A percentile compares a stretch with the other conserved stretches of the same genome.
These are phyloP conservation scores for Python bivittatus DNA, from an alignment of 2,113 vertebrate genomes.

Conservation along the genomic window DNA sequence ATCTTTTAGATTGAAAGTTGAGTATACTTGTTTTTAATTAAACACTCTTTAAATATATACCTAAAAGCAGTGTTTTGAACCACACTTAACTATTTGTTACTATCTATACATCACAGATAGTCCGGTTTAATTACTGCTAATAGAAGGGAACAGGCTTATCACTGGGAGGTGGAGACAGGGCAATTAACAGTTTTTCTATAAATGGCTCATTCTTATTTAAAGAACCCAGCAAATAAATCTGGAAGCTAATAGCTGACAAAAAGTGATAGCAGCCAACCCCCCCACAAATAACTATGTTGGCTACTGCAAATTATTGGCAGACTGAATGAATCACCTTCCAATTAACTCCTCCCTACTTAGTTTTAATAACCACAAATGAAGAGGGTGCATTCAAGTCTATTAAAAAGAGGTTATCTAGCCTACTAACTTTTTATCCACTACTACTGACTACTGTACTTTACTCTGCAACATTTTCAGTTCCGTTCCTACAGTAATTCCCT, in stretches of 20 bases:
- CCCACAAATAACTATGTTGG: background rate
- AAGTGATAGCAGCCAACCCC: background rate
- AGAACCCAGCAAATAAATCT: background rate
- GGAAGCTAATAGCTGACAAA: background rate
- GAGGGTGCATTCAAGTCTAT: background rate
- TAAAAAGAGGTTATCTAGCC: background rate
- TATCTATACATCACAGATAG: background rate
- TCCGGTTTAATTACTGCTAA: background rate
- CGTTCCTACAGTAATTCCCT: background rate
- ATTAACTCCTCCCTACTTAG: background rate
- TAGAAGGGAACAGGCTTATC: background rate
- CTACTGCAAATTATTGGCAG: background rate
- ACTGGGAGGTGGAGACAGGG: background rate
- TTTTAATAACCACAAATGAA: background rate
- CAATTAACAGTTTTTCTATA: background rate
- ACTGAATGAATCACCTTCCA: background rate
- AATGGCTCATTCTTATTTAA: background rate
- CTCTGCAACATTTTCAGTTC: background rate
- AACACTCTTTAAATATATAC: background rate
- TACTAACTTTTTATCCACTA: accelerated
- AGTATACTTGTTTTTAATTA: background rate
- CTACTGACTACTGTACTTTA: background rate
- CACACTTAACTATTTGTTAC: background rate
- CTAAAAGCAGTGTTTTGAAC: slow-evolving; percentile 8
- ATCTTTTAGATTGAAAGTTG: background rate